These are phyloP conservation scores for Bombus terrestris DNA, from an alignment of 1,140 invertebrate genomes.

Conservation along the genomic window DNA sequence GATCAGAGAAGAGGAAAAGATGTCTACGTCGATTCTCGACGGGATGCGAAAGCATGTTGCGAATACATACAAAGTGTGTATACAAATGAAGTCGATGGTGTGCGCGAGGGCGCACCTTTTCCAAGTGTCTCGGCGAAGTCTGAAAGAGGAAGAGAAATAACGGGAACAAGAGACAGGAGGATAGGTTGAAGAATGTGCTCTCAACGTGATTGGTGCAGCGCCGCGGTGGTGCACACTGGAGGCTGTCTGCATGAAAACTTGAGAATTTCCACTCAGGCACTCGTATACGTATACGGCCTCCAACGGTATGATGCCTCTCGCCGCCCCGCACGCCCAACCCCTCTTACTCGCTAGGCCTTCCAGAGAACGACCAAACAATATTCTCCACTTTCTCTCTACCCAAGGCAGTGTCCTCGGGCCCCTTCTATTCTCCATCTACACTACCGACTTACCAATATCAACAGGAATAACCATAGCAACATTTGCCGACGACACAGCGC, in stretches of 20 bases:
- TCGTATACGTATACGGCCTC: conserved; percentile 33
- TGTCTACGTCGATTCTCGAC: conserved; percentile 24
- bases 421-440: too few relatives aligned
- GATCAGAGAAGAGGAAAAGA: neutral
- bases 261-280: conserved; percentile 58
- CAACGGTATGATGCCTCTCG: neutral
- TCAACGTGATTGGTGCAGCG: conserved; percentile 78
- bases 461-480: too few relatives aligned
- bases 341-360: conserved; percentile 16
- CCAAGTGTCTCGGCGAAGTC: conserved; percentile 56
- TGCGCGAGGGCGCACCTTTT: conserved; percentile 47
- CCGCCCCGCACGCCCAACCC: neutral
- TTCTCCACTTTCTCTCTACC: neutral
- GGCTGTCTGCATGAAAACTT: conserved; percentile 66
- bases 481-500: too few relatives aligned
- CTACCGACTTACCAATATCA: too few relatives aligned
- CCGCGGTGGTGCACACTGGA: conserved; percentile 40
- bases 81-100: conserved; percentile 55
- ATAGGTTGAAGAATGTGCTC: conserved; percentile 79
- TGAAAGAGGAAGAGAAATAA: conserved; percentile 50
- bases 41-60: conserved; percentile 10
- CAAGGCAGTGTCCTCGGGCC: too few relatives aligned
- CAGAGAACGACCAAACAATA: conserved; percentile 61
- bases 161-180: conserved; percentile 51
- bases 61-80: conserved; percentile 27